Evolutionary conservation across 2,113 vertebrate genomes (phyloP).

Genomic region (Aegotheles bennettii): DNA sequence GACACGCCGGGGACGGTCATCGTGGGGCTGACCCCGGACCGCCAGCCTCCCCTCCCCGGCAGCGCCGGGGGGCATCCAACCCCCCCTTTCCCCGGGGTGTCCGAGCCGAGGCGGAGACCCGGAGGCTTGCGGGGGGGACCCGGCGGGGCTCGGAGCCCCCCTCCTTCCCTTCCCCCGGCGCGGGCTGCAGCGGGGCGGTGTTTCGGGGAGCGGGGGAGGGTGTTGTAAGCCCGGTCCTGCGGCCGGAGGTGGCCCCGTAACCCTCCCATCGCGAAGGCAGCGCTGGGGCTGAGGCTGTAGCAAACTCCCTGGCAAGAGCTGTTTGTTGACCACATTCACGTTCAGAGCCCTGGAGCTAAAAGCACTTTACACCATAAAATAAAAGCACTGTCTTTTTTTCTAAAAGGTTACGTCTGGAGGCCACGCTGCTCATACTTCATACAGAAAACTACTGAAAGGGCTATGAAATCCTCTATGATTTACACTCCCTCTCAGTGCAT

Average conservation of each 20-base stretch:
- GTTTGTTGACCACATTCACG: constrained; percentile 83
- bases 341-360: constrained; percentile 82
- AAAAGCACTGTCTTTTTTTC: constrained; percentile 84
- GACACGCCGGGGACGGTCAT: neutral
- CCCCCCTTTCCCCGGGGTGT: too few species aligned
- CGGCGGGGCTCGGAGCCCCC: neutral
- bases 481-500: constrained; percentile 78
- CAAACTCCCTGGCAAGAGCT: constrained; percentile 66
- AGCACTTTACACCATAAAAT: constrained; percentile 86
- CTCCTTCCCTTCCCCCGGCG: too few species aligned
- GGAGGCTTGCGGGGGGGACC: neutral
- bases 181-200: neutral
- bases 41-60: neutral
- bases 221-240: neutral
- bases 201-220: too few species aligned
- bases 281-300: constrained; percentile 30
- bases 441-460: constrained; percentile 83
- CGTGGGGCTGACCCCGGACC: neutral
- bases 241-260: constrained; percentile 2
- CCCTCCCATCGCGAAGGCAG: neutral
- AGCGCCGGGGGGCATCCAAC: neutral
- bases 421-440: constrained; percentile 83
- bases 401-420: constrained; percentile 84
- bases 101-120: too few species aligned
- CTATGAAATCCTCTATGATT: constrained; percentile 82